Percentiles rank a stretch among this genome's conserved stretches.
Evolutionary conservation across 2,113 vertebrate species (phyloP).

Genomic region (Chamaea fasciata): DNA sequence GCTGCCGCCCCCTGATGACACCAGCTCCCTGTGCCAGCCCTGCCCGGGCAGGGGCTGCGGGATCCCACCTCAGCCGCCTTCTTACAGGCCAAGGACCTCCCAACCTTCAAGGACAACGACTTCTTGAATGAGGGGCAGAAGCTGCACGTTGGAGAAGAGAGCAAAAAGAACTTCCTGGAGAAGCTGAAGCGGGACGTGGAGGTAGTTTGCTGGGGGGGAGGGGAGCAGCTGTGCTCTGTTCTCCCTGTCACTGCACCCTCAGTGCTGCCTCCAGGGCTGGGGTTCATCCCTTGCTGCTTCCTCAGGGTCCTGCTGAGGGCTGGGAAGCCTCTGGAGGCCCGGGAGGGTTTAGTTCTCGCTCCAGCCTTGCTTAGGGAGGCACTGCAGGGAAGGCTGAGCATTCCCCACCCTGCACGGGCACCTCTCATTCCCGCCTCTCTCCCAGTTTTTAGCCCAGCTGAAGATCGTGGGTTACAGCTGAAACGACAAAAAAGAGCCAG

Average conservation of each 20-base stretch:
- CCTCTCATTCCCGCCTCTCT: too few species aligned
- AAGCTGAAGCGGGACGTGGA: conserved; percentile 92
- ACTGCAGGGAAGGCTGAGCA: too few species aligned
- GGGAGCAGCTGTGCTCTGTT: background rate
- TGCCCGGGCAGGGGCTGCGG: background rate
- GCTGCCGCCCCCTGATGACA: too few species aligned
- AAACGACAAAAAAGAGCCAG: too few species aligned
- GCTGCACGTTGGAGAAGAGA: conserved; percentile 90
- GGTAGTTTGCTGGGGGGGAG: conserved; percentile 62
- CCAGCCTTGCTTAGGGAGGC: too few species aligned
- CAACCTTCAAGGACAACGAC: conserved; percentile 95
- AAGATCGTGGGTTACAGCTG: too few species aligned
- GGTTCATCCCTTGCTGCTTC: background rate
- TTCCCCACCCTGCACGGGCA: too few species aligned
- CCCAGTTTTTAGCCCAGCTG: too few species aligned
- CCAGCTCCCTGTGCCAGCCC: too few species aligned
- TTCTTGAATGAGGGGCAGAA: conserved; percentile 95
- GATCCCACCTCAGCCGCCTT: background rate
- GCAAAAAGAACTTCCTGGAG: conserved; percentile 92
- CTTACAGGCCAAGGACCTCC: conserved; percentile 90
- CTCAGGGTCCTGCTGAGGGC: background rate
- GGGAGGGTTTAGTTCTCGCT: background rate
- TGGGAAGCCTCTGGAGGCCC: background rate
- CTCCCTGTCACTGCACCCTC: background rate
- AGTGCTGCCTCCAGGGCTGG: too few species aligned